These are phyloP conservation scores for Notothenia rossii DNA, from an alignment of 2,113 vertebrate species.

Conservation along the genomic window DNA sequence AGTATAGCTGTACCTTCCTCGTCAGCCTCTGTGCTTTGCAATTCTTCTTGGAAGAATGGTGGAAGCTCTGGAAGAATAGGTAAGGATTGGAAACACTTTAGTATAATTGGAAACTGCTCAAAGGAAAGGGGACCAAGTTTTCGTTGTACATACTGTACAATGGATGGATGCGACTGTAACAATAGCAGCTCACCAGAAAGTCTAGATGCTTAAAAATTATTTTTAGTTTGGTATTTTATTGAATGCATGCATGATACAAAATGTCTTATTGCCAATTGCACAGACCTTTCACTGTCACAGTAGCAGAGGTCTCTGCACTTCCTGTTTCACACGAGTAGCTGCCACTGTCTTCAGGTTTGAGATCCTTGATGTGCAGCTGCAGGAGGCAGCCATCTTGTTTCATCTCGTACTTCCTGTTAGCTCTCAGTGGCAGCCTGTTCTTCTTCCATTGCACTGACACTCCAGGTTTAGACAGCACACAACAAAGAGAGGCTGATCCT, in stretches of 20 bases:
- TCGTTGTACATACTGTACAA: no score
- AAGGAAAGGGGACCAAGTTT: no score
- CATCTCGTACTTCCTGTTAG: constrained; percentile 80
- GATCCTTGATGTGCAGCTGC: constrained; percentile 80
- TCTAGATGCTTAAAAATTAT: no score
- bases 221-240: no score
- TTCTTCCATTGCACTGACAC: constrained; percentile 81
- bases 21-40: constrained; percentile 77
- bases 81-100: no score
- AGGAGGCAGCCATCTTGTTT: constrained; percentile 77
- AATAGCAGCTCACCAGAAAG: no score
- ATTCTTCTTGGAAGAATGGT: constrained; percentile 77
- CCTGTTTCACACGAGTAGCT: constrained; percentile 84
- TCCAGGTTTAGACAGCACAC: constrained; percentile 83
- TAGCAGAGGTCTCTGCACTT: constrained; percentile 75
- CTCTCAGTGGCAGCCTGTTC: constrained; percentile 68
- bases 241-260: no score
- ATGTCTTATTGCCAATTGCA: background rate
- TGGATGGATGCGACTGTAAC: no score
- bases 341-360: constrained; percentile 79
- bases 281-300: constrained; percentile 49
- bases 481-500: constrained; percentile 58
- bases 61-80: constrained; percentile 44
- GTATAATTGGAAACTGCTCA: no score
- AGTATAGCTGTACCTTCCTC: constrained; percentile 67